These are phyloP conservation scores for Limnephilus lunatus DNA, from an alignment of 2,888 invertebrate species.

Conservation along the genomic window DNA sequence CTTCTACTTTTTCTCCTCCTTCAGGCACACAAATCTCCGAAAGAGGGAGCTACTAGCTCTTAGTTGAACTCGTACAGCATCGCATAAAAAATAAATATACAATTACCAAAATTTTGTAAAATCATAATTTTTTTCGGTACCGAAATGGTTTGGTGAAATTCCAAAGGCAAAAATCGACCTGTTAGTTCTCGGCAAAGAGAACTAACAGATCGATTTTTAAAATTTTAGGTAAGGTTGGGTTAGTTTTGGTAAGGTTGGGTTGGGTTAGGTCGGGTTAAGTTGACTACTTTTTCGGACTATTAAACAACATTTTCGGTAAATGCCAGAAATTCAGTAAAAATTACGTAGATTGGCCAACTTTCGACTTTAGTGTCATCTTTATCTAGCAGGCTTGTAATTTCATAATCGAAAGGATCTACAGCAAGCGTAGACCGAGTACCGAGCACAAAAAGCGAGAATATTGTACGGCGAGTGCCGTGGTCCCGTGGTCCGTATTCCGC, in stretches of 20 bases:
- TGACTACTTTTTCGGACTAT: neutral
- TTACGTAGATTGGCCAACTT: neutral
- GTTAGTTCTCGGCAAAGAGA: neutral
- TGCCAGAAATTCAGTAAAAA: neutral
- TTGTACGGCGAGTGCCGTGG: neutral
- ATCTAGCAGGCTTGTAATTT: neutral
- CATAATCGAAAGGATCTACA: neutral
- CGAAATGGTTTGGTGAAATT: neutral
- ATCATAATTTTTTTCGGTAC: neutral
- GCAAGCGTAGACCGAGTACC: neutral
- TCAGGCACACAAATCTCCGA: neutral
- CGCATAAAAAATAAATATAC: no score
- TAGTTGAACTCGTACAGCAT: neutral
- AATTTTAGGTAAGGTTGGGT: no score
- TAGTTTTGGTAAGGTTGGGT: no score
- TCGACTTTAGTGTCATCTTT: no score
- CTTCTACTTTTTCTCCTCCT: no score
- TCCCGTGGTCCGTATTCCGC: neutral
- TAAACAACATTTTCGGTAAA: neutral
- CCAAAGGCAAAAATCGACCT: neutral
- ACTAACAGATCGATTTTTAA: neutral
- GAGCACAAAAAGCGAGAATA: neutral
- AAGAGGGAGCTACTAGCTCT: neutral
- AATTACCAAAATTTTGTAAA: neutral
- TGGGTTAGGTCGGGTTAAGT: neutral